Percentiles rank a stretch among this genome's conserved stretches.
Conservation (phyloP, 2,113 vertebrate species). For the Gorsachius goisagi region DNA sequence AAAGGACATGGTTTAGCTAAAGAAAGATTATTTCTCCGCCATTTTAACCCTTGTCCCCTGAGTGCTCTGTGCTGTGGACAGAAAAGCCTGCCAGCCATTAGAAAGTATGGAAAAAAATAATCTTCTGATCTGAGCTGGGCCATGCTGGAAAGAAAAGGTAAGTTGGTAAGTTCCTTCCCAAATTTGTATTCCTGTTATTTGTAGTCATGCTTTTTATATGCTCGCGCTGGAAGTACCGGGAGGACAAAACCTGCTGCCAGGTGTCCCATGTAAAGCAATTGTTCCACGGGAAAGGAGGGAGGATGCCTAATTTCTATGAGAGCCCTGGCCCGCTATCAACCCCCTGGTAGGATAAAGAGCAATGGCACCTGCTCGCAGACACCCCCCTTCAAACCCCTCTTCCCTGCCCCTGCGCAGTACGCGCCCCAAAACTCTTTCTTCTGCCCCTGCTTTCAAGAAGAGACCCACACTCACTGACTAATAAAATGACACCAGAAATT, state of each 20-base stretch:
- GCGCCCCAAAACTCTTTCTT: neutral
- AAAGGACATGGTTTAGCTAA: neutral
- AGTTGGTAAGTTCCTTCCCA: neutral
- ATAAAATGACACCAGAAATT: neutral
- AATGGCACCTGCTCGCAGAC: neutral
- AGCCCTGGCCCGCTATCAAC: neutral
- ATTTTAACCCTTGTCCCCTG: neutral
- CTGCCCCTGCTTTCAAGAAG: neutral
- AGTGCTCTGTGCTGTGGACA: neutral
- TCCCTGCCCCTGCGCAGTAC: neutral
- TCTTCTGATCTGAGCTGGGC: neutral
- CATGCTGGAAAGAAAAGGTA: neutral
- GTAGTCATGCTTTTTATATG: neutral
- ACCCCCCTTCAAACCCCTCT: neutral
- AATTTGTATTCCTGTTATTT: neutral
- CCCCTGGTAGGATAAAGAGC: neutral
- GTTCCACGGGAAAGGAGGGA: neutral
- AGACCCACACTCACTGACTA: neutral
- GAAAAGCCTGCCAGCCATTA: neutral
- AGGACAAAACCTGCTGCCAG: neutral
- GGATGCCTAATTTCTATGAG: neutral
- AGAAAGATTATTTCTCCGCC: neutral
- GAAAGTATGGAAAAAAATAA: neutral
- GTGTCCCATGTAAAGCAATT: neutral
- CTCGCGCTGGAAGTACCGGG: neutral